Base-by-base conservation (phyloP, 2,113 vertebrate species). In the Rhizomys pruinosus region DNA sequence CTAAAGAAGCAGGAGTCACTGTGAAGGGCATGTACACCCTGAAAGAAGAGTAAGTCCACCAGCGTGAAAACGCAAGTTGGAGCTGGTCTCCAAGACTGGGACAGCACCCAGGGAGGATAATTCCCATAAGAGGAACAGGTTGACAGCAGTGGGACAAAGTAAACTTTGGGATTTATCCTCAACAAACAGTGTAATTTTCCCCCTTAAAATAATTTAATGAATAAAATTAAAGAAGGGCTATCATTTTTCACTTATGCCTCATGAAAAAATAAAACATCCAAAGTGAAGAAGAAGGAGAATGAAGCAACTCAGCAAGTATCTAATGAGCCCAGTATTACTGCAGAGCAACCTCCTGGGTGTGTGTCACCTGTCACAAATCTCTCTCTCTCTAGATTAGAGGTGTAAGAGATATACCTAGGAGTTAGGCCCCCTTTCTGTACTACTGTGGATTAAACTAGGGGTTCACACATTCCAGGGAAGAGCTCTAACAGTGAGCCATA, bases 271-370 rank as follows among this genome's bases (percentile, higher is more conserved):
- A 69, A 93, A 37, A 16, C 37, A 71, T 2, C 13, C 37, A 91
- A 39, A 88, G 78, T 32, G 57, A 88, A 77, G 32, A 47, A 92
- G 42, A 76, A 82, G 64, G 63, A 32, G 22, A 61, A 92, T 47
- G 68, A 5, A 37, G 69, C 7, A 37, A 29, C 10, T 34, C 5
- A 37, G n/a, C 34, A 34, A 5, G 9, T 25, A 19, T 47, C 61
- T 42, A 1, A 25, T 34, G 15, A 61, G 66, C n/a, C 66, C 34
- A 52, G 4, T 13, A 12, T 3, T 69, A 37, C 71, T 37, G 64
- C 66, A 23, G 6, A 66, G 37, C 12, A 74, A 52, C 1, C 63
- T 91, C 39, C 16, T 3, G 19, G 64, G 84, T 1, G 0, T 16
- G 32, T 15, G 9, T 39, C 0, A 20, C 34, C 47, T 22, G 25